phyloP scores from a whole-genome alignment of 2,888 invertebrate species.

The Plagodis pulveraria region DNA sequence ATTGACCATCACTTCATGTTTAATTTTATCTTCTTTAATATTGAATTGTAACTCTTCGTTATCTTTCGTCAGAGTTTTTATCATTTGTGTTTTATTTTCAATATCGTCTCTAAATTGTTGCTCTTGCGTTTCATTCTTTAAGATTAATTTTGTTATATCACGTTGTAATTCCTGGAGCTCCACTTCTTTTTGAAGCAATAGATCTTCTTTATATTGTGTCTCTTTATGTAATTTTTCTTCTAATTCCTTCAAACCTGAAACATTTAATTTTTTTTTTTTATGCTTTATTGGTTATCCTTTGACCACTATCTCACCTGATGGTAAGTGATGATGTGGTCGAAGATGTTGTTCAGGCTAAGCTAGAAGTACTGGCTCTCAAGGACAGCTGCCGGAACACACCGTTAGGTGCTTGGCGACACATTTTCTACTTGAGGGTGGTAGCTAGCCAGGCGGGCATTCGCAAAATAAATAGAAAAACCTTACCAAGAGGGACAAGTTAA shows the following conservation, averaged over 20 bases:
- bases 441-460: too few relatives aligned
- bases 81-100: constrained; percentile 42
- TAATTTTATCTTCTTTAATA: constrained; percentile 57
- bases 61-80: constrained; percentile 52
- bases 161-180: constrained; percentile 42
- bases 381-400: too few relatives aligned
- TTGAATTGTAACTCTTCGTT: constrained; percentile 56
- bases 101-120: constrained; percentile 46
- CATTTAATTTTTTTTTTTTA: too few relatives aligned
- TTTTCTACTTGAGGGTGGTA: too few relatives aligned
- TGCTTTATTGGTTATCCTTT: too few relatives aligned
- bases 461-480: too few relatives aligned
- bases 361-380: too few relatives aligned
- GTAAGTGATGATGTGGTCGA: too few relatives aligned
- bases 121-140: constrained; percentile 42
- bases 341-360: too few relatives aligned
- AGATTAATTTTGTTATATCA: constrained; percentile 41
- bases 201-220: constrained; percentile 34
- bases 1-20: constrained; percentile 51
- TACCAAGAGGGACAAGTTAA: too few relatives aligned
- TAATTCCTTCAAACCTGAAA: constrained; percentile 47
- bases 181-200: constrained; percentile 38
- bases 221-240: constrained; percentile 37
- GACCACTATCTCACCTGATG: too few relatives aligned
- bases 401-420: too few relatives aligned